Evolutionary conservation across 2,113 vertebrate species (phyloP).

Genomic region (Felis catus): DNA sequence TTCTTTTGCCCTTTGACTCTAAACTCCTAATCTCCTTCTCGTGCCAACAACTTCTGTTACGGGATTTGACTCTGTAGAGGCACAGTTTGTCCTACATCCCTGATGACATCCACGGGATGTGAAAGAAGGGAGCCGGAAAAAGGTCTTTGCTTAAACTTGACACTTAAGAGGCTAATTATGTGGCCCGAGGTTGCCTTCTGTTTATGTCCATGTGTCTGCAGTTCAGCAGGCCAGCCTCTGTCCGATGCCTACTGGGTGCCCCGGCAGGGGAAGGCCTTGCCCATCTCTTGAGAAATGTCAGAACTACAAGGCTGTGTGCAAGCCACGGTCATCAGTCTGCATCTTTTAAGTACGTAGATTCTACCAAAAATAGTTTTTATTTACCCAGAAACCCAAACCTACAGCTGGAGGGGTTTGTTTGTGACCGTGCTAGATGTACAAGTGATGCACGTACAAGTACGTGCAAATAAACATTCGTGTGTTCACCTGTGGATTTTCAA

Average conservation of each 20-base stretch:
- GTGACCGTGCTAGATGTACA: background rate
- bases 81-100: background rate
- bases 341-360: background rate
- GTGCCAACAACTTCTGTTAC: background rate
- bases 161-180: background rate
- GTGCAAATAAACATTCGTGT: background rate
- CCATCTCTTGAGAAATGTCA: background rate
- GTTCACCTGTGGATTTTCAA: background rate
- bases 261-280: background rate
- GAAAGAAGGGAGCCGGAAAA: background rate
- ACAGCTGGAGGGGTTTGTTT: background rate
- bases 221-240: background rate
- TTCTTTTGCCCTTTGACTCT: background rate
- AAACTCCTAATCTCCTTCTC: background rate
- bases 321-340: background rate
- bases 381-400: background rate
- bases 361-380: background rate
- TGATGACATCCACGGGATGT: background rate
- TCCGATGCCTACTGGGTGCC: background rate
- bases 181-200: background rate
- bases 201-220: background rate
- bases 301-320: background rate
- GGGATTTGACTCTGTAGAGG: background rate
- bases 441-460: background rate
- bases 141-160: background rate